Percentiles rank a stretch among this genome's conserved stretches.
Evolutionary conservation across 2,888 invertebrate genomes (phyloP).

Genomic region (Candidula unifasciata): DNA sequence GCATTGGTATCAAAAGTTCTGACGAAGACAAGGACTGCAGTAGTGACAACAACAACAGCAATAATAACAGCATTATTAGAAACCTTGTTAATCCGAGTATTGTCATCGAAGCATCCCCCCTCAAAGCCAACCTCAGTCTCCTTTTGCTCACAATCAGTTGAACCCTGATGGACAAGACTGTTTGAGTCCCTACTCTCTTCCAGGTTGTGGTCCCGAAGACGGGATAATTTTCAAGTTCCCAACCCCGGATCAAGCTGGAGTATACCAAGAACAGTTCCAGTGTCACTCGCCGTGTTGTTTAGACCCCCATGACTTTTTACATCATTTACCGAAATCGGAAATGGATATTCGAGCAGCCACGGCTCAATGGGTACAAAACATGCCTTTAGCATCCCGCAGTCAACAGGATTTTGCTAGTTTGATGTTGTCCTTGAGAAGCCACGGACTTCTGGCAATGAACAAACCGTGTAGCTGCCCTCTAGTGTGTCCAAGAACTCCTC

Average conservation of each 20-base stretch:
- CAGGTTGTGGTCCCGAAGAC: constrained; percentile 10
- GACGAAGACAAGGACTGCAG: constrained; percentile 17
- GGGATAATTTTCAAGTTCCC: constrained; percentile 42
- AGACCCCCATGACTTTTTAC: not conserved
- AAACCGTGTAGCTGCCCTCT: constrained; percentile 55
- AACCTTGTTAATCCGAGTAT: constrained; percentile 44
- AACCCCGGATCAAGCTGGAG: not conserved
- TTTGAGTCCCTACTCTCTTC: constrained; percentile 26
- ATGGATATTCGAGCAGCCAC: constrained; percentile 44
- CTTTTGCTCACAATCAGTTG: constrained; percentile 7
- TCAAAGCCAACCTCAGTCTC: constrained; percentile 13
- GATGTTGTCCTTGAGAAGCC: constrained; percentile 52
- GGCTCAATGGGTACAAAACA: constrained; percentile 63
- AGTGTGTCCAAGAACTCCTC: constrained; percentile 50
- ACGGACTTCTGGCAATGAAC: constrained; percentile 40
- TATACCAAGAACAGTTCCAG: not conserved
- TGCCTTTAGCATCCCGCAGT: constrained; percentile 56
- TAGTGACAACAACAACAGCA: not conserved
- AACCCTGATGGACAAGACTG: constrained; percentile 4
- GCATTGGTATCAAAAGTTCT: not conserved
- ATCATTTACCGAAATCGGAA: constrained; percentile 43
- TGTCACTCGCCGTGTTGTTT: constrained; percentile 10
- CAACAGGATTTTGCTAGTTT: constrained; percentile 55
- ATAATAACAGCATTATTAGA: constrained; percentile 16
- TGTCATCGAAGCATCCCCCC: constrained; percentile 46